Evolutionary conservation across 2,113 vertebrate species (phyloP).

Genomic region (Petrocephalus microphthalmus): DNA sequence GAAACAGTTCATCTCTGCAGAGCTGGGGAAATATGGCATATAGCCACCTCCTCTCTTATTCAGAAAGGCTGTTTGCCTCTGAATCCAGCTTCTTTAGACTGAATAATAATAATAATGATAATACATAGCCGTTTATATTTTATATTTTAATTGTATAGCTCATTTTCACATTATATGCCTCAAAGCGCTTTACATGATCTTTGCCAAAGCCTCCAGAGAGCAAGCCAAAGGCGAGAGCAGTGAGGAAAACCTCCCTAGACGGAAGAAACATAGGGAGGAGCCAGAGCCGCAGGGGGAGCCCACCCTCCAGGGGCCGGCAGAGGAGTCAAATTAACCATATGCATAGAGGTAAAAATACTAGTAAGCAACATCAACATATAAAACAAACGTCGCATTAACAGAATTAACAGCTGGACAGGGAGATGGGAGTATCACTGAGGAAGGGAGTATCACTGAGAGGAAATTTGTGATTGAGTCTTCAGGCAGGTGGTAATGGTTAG

Average conservation of each 20-base stretch:
- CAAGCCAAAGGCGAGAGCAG: no score
- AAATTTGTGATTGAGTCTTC: background rate
- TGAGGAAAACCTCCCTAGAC: no score
- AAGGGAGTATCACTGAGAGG: background rate
- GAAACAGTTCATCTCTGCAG: constrained; percentile 23
- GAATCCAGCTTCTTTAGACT: background rate
- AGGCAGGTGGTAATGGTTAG: no score
- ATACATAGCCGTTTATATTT: no score
- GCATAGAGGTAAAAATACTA: background rate
- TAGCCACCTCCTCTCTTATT: background rate
- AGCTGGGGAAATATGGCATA: constrained; percentile 6
- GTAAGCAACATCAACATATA: background rate
- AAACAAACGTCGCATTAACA: background rate
- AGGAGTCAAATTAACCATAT: background rate
- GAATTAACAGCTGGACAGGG: background rate
- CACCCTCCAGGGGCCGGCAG: no score
- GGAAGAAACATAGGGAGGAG: no score
- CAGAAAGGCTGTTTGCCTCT: background rate
- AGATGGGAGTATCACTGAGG: background rate
- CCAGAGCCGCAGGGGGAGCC: no score
- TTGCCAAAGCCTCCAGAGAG: no score
- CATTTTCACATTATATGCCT: no score
- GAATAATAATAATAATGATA: background rate
- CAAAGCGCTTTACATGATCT: no score
- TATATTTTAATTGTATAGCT: no score